Percentiles rank a stretch among this genome's conserved stretches.
Conservation (phyloP, 2,797 vertebrate genomes). For the Mormyrops boulengeri region DNA sequence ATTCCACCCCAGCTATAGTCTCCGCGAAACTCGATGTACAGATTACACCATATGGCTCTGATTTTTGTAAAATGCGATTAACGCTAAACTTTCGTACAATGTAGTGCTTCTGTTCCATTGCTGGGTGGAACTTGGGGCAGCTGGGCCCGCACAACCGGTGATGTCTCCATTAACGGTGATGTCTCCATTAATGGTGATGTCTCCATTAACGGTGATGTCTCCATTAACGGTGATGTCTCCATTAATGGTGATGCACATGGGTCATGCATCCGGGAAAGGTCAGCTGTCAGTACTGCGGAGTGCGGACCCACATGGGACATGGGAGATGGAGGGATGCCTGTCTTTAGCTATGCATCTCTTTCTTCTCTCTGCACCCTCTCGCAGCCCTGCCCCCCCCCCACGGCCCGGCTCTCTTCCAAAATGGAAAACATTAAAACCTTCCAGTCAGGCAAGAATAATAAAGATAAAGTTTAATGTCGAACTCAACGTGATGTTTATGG, state of each 20-base stretch:
- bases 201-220: not conserved
- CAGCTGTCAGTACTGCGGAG: not conserved
- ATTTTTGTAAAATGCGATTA: conserved; percentile 2
- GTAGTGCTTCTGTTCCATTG: not conserved
- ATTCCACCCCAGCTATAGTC: not conserved
- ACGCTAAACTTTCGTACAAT: not conserved
- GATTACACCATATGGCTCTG: not conserved
- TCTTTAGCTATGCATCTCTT: too few relatives aligned
- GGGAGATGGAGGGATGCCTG: too few relatives aligned
- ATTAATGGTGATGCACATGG: not conserved
- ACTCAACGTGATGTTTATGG: not conserved
- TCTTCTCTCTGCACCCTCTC: conserved; percentile 21
- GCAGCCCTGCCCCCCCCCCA: not conserved
- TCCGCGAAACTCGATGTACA: not conserved
- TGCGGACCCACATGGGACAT: too few relatives aligned
- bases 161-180: too few relatives aligned
- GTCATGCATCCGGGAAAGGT: not conserved
- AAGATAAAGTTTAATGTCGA: not conserved
- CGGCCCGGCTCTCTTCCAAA: not conserved
- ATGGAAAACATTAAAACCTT: not conserved
- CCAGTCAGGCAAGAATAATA: not conserved
- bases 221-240: too few relatives aligned
- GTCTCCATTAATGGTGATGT: too few relatives aligned
- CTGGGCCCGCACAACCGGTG: not conserved
- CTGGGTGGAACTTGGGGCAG: not conserved